Conservation (phyloP, 2,888 invertebrate genomes). For the Elaeidobius kamerunicus region DNA sequence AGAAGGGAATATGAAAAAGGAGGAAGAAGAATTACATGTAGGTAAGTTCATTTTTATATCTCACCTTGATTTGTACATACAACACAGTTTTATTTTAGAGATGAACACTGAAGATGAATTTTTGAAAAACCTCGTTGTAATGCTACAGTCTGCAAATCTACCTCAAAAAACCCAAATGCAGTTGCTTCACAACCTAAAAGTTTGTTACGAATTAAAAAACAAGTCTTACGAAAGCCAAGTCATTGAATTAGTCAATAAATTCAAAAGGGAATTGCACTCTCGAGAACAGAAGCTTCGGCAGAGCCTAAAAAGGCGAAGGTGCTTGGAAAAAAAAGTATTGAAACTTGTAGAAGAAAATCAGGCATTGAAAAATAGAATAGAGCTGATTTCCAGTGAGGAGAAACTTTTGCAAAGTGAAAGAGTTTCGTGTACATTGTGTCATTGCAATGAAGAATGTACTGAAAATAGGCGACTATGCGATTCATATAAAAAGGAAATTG, state of each 20-base stretch:
- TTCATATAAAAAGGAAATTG: conserved; percentile 22
- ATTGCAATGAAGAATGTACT: conserved; percentile 25
- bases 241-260: conserved; percentile 25
- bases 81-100: conserved; percentile 27
- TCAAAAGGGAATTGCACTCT: conserved; percentile 29
- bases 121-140: conserved; percentile 28
- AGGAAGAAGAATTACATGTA: conserved; percentile 7
- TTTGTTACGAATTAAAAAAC: conserved; percentile 29
- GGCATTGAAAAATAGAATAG: conserved; percentile 27
- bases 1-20: not conserved
- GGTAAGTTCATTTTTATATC: conserved; percentile 4
- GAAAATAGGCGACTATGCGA: conserved; percentile 4
- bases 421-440: conserved; percentile 17
- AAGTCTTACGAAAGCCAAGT: conserved; percentile 31
- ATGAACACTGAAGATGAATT: conserved; percentile 31
- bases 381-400: conserved; percentile 15
- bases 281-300: conserved; percentile 29
- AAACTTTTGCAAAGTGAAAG: conserved; percentile 12
- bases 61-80: not conserved
- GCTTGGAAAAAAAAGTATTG: conserved; percentile 30
- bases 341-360: conserved; percentile 30
- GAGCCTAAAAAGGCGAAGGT: conserved; percentile 27
- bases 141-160: conserved; percentile 27
- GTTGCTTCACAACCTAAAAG: conserved; percentile 29
- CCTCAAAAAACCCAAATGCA: conserved; percentile 17